A percentile compares a stretch with the other conserved stretches of the same genome.
phyloP scores from a whole-genome alignment of 2,888 invertebrate species.

The Andrena camellia region DNA sequence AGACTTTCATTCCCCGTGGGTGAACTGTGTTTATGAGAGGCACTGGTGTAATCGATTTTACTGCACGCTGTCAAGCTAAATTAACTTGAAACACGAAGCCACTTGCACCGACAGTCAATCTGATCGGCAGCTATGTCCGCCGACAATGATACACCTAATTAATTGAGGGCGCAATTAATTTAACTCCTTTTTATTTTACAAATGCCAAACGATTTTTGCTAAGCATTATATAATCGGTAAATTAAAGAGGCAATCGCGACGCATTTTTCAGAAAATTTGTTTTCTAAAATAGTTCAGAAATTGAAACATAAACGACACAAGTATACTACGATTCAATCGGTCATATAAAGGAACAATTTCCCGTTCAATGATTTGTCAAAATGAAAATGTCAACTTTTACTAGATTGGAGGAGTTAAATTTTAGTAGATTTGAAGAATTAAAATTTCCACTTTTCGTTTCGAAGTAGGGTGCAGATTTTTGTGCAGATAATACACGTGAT shows the following conservation, averaged over 20 bases:
- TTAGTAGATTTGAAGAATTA: too few relatives aligned
- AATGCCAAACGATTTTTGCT: background rate
- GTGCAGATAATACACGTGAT: background rate
- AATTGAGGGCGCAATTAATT: conserved; percentile 9
- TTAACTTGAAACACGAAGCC: conserved; percentile 47
- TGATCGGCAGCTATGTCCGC: conserved; percentile 18
- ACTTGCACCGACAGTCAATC: conserved; percentile 28
- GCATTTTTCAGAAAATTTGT: background rate
- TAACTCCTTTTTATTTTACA: background rate
- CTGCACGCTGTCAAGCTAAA: conserved; percentile 33
- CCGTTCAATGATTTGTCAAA: too few relatives aligned
- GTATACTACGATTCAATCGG: too few relatives aligned
- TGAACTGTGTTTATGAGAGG: conserved; percentile 18
- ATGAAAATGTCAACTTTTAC: too few relatives aligned
- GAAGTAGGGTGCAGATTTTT: background rate
- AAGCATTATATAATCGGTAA: background rate
- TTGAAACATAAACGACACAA: background rate
- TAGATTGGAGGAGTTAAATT: too few relatives aligned
- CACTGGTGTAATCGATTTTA: conserved; percentile 48
- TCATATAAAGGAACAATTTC: too few relatives aligned
- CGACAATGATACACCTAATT: conserved; percentile 21
- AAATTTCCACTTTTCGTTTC: too few relatives aligned
- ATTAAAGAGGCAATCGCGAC: background rate
- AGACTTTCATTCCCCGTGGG: conserved; percentile 2
- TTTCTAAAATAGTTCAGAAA: background rate